Percentiles rank a stretch among this genome's conserved stretches.
Evolutionary conservation across 2,888 invertebrate species (phyloP).

Genomic region (Aspidiotus rigidus): DNA sequence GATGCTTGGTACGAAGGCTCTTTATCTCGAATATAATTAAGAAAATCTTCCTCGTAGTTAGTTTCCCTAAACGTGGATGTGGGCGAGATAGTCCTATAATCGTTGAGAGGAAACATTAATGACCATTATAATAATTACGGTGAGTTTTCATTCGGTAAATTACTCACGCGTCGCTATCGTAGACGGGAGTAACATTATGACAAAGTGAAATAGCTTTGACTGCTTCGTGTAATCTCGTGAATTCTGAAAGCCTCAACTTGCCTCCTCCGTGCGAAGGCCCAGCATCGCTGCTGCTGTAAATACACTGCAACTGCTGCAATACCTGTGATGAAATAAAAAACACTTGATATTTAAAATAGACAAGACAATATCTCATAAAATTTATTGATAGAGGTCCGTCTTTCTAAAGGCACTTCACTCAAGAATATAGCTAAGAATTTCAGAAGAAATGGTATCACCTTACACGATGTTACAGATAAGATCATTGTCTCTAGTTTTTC

Average conservation of each 20-base stretch:
- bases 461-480: too few relatives aligned
- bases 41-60: conserved; percentile 21
- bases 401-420: too few relatives aligned
- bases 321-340: neutral
- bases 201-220: conserved; percentile 92
- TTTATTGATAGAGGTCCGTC: too few relatives aligned
- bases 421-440: too few relatives aligned
- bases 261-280: neutral
- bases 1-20: conserved; percentile 56
- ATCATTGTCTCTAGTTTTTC: too few relatives aligned
- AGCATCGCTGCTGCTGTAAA: conserved; percentile 16
- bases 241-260: conserved; percentile 57
- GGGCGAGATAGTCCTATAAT: neutral
- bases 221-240: conserved; percentile 72
- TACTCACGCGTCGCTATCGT: conserved; percentile 50
- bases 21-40: conserved; percentile 24
- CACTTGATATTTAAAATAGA: too few relatives aligned
- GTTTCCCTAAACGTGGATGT: neutral
- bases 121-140: neutral
- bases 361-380: too few relatives aligned
- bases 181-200: conserved; percentile 98
- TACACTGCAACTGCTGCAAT: conserved; percentile 18
- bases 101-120: neutral
- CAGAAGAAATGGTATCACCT: too few relatives aligned
- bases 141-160: neutral